Base-by-base conservation (phyloP, 2,888 invertebrate genomes). In the Deilephila elpenor region DNA sequence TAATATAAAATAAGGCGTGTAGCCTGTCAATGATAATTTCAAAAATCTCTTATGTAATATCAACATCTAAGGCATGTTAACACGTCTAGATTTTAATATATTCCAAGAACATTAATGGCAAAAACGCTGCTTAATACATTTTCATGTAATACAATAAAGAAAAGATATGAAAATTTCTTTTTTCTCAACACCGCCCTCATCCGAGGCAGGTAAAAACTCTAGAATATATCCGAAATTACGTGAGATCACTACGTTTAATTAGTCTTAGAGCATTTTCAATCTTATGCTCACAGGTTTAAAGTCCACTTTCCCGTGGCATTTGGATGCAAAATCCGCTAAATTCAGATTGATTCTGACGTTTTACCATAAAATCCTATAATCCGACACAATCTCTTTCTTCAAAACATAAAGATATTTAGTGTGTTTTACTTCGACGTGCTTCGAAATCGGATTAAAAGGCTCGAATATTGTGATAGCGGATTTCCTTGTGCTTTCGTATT, bases 111-210 rank as follows among this genome's bases (percentile, higher is more conserved):
- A 44, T 44, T 20, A 14, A 44, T 29, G 37, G 56, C n/a, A n/a
- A 37, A 25, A 67, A 25, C 25, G 44, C 51, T 44, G 11, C 19
- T n/a, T 62, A 62, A 62, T 67, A 51, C 20, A 20, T 51, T 67
- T n/a, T 19, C 67, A 25, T 25, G 25, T 64, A 64, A 67, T 67
- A 51, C 25, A 51, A 67, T 51, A 67, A 67, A 67, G 51, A 67
- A 44, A 67, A 5, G 67, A 25, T 67, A 67, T 67, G 67, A 67
- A 67, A 67, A 67, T 67, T 67, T 67, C 67, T 51, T 67, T 64
- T 44, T 64, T 67, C 64, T 56, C 25, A 14, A 67, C 44, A 51
- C 25, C 25, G n/a, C 8, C 25, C 51, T 64, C 51, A 67, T 17
- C 25, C 25, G 44, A 51, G 51, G 25, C 51, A 25, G 62, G 34